Conservation (phyloP, 2,888 invertebrate genomes). For the Agrotis clavis region DNA sequence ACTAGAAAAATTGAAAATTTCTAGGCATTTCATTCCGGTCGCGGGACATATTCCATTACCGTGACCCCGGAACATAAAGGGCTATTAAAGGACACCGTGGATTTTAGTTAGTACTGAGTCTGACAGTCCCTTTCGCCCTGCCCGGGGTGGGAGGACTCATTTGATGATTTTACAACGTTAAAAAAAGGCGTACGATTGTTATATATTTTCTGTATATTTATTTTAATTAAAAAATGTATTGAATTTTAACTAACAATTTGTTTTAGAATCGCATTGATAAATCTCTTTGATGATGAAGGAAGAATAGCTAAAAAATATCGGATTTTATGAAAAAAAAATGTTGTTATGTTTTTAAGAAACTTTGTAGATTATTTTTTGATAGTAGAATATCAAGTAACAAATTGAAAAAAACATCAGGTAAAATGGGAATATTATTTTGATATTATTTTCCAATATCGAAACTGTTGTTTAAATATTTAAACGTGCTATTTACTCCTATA, state of each 20-base stretch:
- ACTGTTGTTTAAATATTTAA: not conserved
- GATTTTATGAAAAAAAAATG: no score
- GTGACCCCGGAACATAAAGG: no score
- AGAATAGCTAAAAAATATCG: not conserved
- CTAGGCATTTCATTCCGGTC: not conserved
- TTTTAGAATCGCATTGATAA: constrained; percentile 7
- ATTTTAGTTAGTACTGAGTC: no score
- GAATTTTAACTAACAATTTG: not conserved
- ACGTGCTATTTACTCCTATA: not conserved
- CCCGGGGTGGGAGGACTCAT: no score
- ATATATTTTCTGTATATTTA: not conserved
- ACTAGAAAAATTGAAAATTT: constrained; percentile 5
- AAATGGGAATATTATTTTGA: not conserved
- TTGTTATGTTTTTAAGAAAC: no score
- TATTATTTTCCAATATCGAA: not conserved
- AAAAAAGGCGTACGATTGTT: constrained; percentile 5
- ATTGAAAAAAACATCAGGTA: not conserved
- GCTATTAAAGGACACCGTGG: no score
- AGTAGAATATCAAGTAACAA: no score
- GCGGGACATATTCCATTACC: no score
- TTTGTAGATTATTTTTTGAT: not conserved
- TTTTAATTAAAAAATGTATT: not conserved
- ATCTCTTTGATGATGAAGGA: not conserved
- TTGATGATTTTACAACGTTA: no score
- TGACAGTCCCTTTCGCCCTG: no score